phyloP scores from a whole-genome alignment of 2,113 vertebrate genomes.

The Setophaga kirtlandii region DNA sequence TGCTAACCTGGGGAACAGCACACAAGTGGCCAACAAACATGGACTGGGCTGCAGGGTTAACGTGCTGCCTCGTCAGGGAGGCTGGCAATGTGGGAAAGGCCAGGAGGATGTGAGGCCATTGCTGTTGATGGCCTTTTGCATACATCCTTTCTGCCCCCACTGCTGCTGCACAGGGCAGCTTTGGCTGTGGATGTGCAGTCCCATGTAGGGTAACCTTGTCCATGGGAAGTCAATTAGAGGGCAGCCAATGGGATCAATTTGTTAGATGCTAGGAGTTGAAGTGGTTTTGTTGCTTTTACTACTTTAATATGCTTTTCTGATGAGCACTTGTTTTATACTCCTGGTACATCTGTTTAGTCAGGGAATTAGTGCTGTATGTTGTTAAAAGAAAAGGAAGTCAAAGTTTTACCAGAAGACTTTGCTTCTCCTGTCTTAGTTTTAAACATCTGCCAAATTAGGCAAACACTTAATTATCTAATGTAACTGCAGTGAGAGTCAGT shows the following conservation, averaged over 20 bases:
- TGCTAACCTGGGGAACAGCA: neutral
- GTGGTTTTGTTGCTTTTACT: neutral
- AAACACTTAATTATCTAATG: neutral
- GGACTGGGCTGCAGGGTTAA: neutral
- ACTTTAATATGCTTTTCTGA: neutral
- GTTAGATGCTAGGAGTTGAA: neutral
- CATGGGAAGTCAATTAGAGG: neutral
- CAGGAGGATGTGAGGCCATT: fast-evolving
- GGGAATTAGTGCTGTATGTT: neutral
- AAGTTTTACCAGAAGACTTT: neutral
- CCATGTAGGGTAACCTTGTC: neutral
- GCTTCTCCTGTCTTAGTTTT: neutral
- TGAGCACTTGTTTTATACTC: neutral
- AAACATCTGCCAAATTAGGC: neutral
- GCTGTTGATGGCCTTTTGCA: neutral
- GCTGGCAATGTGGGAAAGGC: neutral
- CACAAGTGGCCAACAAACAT: neutral
- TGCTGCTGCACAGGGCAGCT: neutral
- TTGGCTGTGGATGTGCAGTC: neutral
- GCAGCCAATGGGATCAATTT: neutral
- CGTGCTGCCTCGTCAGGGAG: neutral
- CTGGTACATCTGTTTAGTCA: neutral
- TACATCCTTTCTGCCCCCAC: neutral
- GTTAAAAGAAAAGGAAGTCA: neutral
- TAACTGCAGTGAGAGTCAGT: neutral